Percentiles rank a stretch among this genome's conserved stretches.
Evolutionary conservation across 2,797 vertebrate species (phyloP).

Genomic region (Brachyalestes nurse): DNA sequence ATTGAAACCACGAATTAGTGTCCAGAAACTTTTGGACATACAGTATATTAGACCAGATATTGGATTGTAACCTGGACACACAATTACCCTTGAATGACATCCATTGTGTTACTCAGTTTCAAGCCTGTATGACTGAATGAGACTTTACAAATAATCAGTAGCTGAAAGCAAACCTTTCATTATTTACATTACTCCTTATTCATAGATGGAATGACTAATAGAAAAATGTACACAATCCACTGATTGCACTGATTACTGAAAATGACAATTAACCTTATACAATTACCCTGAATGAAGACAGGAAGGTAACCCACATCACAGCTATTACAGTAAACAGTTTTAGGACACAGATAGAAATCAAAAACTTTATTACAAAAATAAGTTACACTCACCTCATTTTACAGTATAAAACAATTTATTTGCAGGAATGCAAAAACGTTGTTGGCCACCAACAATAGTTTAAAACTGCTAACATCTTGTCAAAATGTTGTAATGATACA

Average conservation of each 20-base stretch:
- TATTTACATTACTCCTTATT: too few relatives aligned
- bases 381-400: conserved; percentile 99
- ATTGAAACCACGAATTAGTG: neutral
- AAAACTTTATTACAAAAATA: conserved; percentile 99
- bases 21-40: neutral
- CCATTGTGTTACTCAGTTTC: too few relatives aligned
- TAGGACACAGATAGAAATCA: conserved; percentile 99
- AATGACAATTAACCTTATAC: neutral
- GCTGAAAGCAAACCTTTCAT: too few relatives aligned
- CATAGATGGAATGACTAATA: too few relatives aligned
- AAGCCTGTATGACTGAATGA: too few relatives aligned
- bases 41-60: too few relatives aligned
- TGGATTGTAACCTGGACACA: too few relatives aligned
- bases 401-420: conserved; percentile 99
- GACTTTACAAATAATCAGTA: too few relatives aligned
- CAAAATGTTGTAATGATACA: conserved; percentile 92
- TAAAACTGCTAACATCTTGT: conserved; percentile 99
- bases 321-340: conserved; percentile 73
- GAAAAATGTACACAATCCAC: too few relatives aligned
- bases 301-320: neutral
- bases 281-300: neutral
- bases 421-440: conserved; percentile 99
- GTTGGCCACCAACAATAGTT: conserved; percentile 99
- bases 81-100: too few relatives aligned
- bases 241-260: neutral